A percentile compares a stretch with the other conserved stretches of the same genome.
Evolutionary conservation across 2,113 vertebrate genomes (phyloP).

Genomic region (Neolamprologus cancellatus): DNA sequence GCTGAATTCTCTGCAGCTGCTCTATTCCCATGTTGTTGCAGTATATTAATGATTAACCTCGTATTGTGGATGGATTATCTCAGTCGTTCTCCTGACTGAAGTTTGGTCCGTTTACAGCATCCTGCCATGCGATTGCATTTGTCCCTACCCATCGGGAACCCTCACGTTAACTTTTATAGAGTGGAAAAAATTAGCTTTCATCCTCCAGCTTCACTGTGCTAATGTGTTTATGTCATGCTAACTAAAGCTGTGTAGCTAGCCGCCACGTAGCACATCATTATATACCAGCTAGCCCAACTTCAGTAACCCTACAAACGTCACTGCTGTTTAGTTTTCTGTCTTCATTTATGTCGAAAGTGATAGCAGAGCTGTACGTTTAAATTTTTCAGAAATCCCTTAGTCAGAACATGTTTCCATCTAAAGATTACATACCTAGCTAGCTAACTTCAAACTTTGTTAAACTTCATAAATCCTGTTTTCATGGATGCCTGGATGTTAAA

Average conservation of each 20-base stretch:
- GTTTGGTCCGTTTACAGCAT: too few relatives aligned
- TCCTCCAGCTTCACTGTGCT: neutral
- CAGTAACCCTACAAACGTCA: rapidly evolving
- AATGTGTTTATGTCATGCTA: neutral
- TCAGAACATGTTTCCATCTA: neutral
- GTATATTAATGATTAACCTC: too few relatives aligned
- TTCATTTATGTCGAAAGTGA: rapidly evolving
- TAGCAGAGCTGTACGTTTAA: rapidly evolving
- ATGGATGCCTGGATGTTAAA: neutral
- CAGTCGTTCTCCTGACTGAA: too few relatives aligned
- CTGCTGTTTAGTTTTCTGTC: neutral
- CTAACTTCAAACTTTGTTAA: neutral
- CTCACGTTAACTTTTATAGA: rapidly evolving
- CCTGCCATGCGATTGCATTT: too few relatives aligned
- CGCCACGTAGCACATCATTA: neutral
- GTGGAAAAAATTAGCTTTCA: neutral
- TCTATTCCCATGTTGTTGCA: too few relatives aligned
- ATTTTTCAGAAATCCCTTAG: neutral
- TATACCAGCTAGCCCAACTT: rapidly evolving
- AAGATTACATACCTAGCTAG: neutral
- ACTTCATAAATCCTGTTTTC: neutral
- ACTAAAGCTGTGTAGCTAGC: neutral
- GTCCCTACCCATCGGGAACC: neutral
- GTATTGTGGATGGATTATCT: too few relatives aligned
- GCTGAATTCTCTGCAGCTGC: too few relatives aligned